Evolutionary conservation across 2,797 vertebrate species (phyloP).

Genomic region (Threskiornis aethiopicus): DNA sequence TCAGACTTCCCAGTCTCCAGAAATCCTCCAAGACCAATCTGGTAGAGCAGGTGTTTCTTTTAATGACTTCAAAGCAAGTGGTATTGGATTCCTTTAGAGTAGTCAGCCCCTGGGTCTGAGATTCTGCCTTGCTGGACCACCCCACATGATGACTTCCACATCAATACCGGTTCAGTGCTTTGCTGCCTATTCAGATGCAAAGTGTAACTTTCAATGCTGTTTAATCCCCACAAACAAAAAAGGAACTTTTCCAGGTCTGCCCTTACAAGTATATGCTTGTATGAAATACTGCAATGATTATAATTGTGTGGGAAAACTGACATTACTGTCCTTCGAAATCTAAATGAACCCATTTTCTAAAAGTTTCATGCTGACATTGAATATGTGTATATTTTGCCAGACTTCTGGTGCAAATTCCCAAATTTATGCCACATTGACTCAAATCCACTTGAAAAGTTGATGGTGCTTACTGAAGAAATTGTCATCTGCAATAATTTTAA

Average conservation of each 20-base stretch:
- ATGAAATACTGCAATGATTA: background rate
- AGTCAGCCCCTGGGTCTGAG: background rate
- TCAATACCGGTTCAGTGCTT: background rate
- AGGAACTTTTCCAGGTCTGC: background rate
- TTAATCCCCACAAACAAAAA: background rate
- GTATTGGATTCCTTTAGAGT: background rate
- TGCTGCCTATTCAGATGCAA: background rate
- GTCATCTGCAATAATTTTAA: background rate
- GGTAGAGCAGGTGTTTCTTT: background rate
- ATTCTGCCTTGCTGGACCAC: background rate
- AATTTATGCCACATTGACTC: background rate
- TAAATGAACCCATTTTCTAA: background rate
- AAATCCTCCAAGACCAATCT: background rate
- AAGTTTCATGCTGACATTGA: background rate
- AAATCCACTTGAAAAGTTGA: background rate
- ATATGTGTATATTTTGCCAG: background rate
- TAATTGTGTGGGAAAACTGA: background rate
- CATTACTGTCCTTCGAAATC: background rate
- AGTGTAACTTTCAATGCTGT: background rate
- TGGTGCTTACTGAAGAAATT: background rate
- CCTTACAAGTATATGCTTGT: background rate
- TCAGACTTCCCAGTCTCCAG: background rate
- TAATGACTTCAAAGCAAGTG: background rate
- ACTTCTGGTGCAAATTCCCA: background rate
- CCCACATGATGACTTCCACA: fast-evolving